These are phyloP conservation scores for Arrhopalites spinosus DNA, from an alignment of 2,888 invertebrate species.

Conservation along the genomic window DNA sequence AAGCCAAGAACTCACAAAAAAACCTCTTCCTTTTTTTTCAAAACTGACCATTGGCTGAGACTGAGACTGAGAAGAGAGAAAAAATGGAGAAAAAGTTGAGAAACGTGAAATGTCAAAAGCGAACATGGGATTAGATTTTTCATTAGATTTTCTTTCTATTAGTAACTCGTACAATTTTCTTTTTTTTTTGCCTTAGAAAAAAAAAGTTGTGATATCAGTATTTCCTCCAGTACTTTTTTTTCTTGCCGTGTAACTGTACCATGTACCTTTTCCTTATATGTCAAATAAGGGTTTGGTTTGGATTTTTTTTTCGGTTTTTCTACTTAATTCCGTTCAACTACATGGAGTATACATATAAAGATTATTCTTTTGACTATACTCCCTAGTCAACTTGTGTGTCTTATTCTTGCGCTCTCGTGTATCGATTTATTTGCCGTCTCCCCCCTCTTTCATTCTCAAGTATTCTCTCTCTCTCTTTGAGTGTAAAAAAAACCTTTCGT, in stretches of 20 bases:
- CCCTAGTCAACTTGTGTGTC: slow-evolving; percentile 31
- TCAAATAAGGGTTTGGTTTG: too few relatives aligned
- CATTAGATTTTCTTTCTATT: slow-evolving; percentile 1
- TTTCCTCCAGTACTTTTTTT: background rate
- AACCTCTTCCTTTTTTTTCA: too few relatives aligned
- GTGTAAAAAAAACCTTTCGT: background rate
- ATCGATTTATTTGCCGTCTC: slow-evolving; percentile 28
- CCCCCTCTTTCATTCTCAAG: slow-evolving; percentile 13
- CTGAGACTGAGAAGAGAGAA: background rate
- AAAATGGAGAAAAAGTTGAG: background rate
- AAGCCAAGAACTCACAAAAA: background rate
- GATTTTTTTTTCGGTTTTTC: slow-evolving; percentile 19
- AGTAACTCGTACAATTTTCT: background rate
- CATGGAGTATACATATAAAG: background rate
- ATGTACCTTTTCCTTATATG: background rate
- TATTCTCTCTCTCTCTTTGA: slow-evolving; percentile 11
- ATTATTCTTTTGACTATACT: slow-evolving; percentile 33
- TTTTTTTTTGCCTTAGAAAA: background rate
- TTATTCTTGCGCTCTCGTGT: slow-evolving; percentile 28
- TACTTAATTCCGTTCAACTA: slow-evolving; percentile 12
- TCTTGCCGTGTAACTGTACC: slow-evolving; percentile 4
- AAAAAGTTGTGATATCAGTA: background rate
- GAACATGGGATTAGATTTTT: slow-evolving; percentile 31
- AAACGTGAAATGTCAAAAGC: slow-evolving; percentile 29
- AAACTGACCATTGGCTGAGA: background rate